Conservation (phyloP, 2,888 invertebrate species). For the Sceliomorpha sp. region DNA sequence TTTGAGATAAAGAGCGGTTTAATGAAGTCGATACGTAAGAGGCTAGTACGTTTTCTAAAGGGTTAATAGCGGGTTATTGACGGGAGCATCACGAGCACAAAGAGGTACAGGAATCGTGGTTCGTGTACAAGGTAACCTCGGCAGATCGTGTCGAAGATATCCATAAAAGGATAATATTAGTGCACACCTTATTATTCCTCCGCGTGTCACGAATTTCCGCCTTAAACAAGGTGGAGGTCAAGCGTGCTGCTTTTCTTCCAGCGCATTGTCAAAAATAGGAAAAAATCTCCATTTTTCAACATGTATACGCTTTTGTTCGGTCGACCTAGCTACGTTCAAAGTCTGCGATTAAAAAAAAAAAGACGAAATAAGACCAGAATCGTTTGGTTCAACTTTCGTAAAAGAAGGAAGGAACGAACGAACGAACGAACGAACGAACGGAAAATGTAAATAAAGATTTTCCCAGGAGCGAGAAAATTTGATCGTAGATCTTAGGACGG, state of each 20-base stretch:
- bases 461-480: slow-evolving; percentile 9
- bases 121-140: slow-evolving; percentile 44
- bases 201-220: slow-evolving; percentile 1
- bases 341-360: too few relatives aligned
- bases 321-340: too few relatives aligned
- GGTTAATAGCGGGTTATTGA: slow-evolving; percentile 55
- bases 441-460: slow-evolving; percentile 1
- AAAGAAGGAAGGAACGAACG: too few relatives aligned
- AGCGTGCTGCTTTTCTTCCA: too few relatives aligned
- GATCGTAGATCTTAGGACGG: slow-evolving; percentile 24
- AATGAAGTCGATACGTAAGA: slow-evolving; percentile 61
- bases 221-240: background rate
- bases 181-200: slow-evolving; percentile 53
- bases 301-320: too few relatives aligned
- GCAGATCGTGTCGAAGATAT: slow-evolving; percentile 59
- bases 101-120: slow-evolving; percentile 21
- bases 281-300: too few relatives aligned
- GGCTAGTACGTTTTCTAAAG: slow-evolving; percentile 39
- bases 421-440: too few relatives aligned
- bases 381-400: too few relatives aligned
- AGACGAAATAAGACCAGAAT: too few relatives aligned
- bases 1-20: slow-evolving; percentile 56
- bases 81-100: slow-evolving; percentile 30
- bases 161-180: slow-evolving; percentile 28
- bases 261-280: slow-evolving; percentile 1